Base-by-base conservation (phyloP, 2,113 vertebrate species). In the Saccopteryx bilineata region DNA sequence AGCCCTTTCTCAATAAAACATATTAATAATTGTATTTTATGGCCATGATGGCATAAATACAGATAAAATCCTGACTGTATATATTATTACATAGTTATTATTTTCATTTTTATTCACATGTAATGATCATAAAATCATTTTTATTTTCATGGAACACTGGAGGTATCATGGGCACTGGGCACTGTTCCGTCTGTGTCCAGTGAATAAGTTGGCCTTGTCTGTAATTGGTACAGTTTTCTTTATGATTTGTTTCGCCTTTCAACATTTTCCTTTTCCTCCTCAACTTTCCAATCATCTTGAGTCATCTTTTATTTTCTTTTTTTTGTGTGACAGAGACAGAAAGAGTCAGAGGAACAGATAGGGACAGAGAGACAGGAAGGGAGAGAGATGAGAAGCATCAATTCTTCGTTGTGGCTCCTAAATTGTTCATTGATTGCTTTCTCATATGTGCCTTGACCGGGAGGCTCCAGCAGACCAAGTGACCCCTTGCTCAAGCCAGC, bases 81-180 rank as follows among this genome's bases (percentile, higher is more conserved):
- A 54, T 82, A 46, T 87, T 76, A 66, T 39, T 24, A 66, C 14
- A 48, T 79, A 21, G 4, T 58, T 75, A 72, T 39, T 88, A 72
- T 61, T 72, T 50, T 78, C 1, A 88, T 26, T 87, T 95, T 84
- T 69, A 6, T 86, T 91, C 56, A 87, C 15, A 82, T 79, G 82
- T 90, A 58, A 91, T 28, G 7, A 71, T 15, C 81, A 21, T 52
- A 81, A 91, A 79, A 52, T 46, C 1, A 1, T 60, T 92, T 90
- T 87, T 10, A 74, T 71, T 76, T n/a, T 39, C 18, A 52, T 28
- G 28, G 33, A 52, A 11, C 31, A 18, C 12, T 21, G 1, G 17
- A 13, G 75, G 15, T 69, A 54, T 75, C 31, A 33, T 60, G 23
- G 48, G 28, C 15, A 2, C 21, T 50, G 24, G 60, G 48, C 8